phyloP scores from a whole-genome alignment of 2,113 vertebrate species.

The Atractosteus spatula region DNA sequence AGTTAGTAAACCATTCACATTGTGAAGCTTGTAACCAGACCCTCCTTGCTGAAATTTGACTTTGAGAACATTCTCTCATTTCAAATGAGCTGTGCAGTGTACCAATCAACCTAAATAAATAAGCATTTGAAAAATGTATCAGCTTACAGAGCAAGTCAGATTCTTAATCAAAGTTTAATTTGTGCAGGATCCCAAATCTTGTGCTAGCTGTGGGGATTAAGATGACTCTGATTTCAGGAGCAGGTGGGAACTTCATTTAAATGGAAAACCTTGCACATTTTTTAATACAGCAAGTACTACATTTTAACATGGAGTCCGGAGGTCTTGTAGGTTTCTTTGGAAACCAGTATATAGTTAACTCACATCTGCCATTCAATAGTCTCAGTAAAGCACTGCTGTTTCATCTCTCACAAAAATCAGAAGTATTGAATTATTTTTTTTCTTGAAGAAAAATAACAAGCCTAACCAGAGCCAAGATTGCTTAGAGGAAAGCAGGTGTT shows the following conservation, averaged over 20 bases:
- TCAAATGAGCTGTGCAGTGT: constrained; percentile 2
- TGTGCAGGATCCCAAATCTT: constrained; percentile 43
- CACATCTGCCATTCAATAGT: not conserved
- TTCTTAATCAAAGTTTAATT: constrained; percentile 9
- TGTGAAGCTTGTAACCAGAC: not conserved
- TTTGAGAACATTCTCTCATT: not conserved
- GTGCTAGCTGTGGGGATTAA: constrained; percentile 31
- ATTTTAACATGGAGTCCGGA: not conserved
- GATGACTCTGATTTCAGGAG: not conserved
- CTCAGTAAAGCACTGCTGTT: not conserved
- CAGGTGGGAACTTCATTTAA: not conserved
- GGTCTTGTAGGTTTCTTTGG: not conserved
- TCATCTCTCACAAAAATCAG: not conserved
- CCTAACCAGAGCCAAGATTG: not conserved
- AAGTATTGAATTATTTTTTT: not conserved
- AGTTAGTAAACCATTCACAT: not conserved
- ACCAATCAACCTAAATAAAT: constrained; percentile 3
- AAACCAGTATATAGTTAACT: not conserved
- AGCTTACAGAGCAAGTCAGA: not conserved
- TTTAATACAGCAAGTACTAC: not conserved
- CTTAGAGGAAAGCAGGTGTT: not conserved
- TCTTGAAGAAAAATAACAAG: not conserved
- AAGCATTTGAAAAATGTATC: not conserved
- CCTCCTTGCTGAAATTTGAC: not conserved
- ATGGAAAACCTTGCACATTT: no score